Conservation (phyloP, 2,888 invertebrate species). For the Polylopha cassiicola region DNA sequence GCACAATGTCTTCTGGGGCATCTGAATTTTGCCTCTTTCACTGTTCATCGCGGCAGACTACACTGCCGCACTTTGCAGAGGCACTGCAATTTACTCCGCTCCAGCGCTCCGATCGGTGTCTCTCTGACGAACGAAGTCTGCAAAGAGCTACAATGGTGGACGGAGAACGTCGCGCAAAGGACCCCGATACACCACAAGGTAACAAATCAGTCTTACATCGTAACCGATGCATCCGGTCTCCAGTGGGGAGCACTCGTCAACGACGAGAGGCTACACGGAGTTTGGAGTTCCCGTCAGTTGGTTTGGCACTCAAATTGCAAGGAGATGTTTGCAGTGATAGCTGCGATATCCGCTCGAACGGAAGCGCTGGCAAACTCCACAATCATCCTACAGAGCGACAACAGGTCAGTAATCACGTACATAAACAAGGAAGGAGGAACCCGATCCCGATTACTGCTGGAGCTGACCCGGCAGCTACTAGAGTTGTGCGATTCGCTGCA, state of each 20-base stretch:
- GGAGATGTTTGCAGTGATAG: conserved; percentile 25
- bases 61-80: conserved; percentile 14
- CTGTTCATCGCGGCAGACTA: no score
- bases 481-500: conserved; percentile 19
- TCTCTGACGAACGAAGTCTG: conserved; percentile 5
- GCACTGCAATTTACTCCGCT: conserved; percentile 4
- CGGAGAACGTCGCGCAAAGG: conserved; percentile 4
- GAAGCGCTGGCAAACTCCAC: conserved; percentile 6
- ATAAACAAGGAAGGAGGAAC: conserved; percentile 31
- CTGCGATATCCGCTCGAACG: conserved; percentile 10
- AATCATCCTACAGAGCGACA: conserved; percentile 28
- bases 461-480: conserved; percentile 22
- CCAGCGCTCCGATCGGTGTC: neutral
- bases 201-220: conserved; percentile 13
- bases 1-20: no score
- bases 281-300: conserved; percentile 12
- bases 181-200: neutral
- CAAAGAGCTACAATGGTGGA: conserved; percentile 19
- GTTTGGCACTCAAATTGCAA: conserved; percentile 25
- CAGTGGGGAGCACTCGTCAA: conserved; percentile 18
- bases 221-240: conserved; percentile 14
- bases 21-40: no score
- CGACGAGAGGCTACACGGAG: conserved; percentile 9
- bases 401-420: conserved; percentile 27
- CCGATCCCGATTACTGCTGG: conserved; percentile 20